Evolutionary conservation across 2,888 invertebrate species (phyloP), one percentile per base, ranked within the genome.

Genomic region (Cheilosia grossa): DNA sequence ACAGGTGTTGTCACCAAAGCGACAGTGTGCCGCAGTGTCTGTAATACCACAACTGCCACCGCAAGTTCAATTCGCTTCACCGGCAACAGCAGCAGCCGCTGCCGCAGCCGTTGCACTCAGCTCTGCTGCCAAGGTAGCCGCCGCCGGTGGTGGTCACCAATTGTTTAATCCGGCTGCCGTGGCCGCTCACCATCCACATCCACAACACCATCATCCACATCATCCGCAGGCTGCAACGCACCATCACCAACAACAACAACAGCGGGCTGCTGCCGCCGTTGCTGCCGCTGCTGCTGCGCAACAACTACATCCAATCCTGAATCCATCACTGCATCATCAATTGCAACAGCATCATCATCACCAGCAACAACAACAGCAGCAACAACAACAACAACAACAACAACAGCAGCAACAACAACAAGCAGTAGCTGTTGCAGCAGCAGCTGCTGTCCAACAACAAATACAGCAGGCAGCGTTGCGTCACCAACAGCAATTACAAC

Each of bases 1-100:
- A 90, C 92, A 92, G 91, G 92, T 92, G 90, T 91, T 92, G 91
- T 92, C 92, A 90, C 92, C 92, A 88, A 92, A 92, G 88, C 91
- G 92, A 90, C 92, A 92, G 91, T 92, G 92, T 88, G 91, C 92
- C 89, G 90, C 92, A 87, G 90, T 91, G 66, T 91, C 91, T 79
- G 91, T 91, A 80, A 88, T 91, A 88, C 91, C 91, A 86, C 89
- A 90, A 81, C 89, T 88, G 82, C 81, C 88, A 87, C 88, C 87
- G 66, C 88, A 89, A 72, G 89, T 87, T 78, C 87, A 87, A 83
- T 83, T 88, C 85, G 88, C 90, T 87, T 90, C 92, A 89, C 91
- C 93, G 90, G 89, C 91, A 91, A 90, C 92, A 91, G 87, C 92
- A 90, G 88, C 89, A 77, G 87, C 88, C 79, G 88, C 89, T 78